These are phyloP conservation scores for Tuta absoluta DNA, from an alignment of 2,888 invertebrate species.

Conservation along the genomic window DNA sequence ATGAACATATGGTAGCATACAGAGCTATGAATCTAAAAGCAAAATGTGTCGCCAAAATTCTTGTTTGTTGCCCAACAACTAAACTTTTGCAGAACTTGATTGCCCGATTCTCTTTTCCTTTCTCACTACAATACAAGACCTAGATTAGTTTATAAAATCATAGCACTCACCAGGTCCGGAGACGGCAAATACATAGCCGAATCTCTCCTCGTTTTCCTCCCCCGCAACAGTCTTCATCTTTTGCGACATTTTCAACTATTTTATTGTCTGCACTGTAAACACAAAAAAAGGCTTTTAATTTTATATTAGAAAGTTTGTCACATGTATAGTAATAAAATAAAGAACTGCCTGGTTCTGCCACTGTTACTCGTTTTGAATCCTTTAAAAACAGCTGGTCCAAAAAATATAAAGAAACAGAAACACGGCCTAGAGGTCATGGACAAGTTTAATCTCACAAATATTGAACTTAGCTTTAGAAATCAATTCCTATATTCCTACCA, in stretches of 20 bases:
- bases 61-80: too few relatives aligned
- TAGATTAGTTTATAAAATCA: too few relatives aligned
- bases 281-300: conserved; percentile 27
- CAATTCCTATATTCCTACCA: too few relatives aligned
- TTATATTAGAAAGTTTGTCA: background rate
- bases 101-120: too few relatives aligned
- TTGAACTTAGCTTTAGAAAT: too few relatives aligned
- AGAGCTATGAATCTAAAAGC: too few relatives aligned
- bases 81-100: too few relatives aligned
- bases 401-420: background rate
- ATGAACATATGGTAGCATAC: too few relatives aligned
- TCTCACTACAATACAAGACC: too few relatives aligned
- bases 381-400: background rate
- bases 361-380: background rate
- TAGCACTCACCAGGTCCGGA: conserved; percentile 94
- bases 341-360: background rate
- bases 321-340: background rate
- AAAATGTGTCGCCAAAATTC: too few relatives aligned
- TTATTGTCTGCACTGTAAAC: conserved; percentile 47
- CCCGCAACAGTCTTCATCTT: conserved; percentile 87
- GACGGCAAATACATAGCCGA: conserved; percentile 98
- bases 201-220: conserved; percentile 92
- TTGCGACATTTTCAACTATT: conserved; percentile 81
- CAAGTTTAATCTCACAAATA: too few relatives aligned
- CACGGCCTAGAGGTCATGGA: too few relatives aligned